Evolutionary conservation across 2,797 vertebrate species (phyloP), one percentile per base, ranked within the genome.

Genomic region (Bryconaethiops microstoma): DNA sequence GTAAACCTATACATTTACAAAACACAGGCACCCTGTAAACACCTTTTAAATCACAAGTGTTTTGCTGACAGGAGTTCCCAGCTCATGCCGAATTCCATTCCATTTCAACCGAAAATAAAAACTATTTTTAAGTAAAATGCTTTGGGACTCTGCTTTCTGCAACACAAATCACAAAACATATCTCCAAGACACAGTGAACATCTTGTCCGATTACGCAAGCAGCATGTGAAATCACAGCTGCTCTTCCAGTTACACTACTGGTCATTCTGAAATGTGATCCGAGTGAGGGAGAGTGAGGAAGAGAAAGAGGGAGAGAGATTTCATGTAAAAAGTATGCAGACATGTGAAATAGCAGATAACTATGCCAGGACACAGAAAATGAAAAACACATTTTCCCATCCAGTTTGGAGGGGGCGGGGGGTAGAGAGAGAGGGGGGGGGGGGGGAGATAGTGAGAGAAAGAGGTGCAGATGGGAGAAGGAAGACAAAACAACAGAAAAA

Each of bases 81-180:
- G 88, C 91, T 93, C 91, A 92, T 88, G 88, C 91, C 89, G 71
- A 90, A 90, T 87, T 83, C 90, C 62, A 68, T 76, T 50, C 60
- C 72, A 54, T 1, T 77, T 52, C 0, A 1, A 77, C 60, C n/a
- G 5, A 67, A 65, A 40, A 79, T 48, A 88, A 91, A 81, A 84
- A 52, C 35, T 40, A 75, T 85, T 87, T 85, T 52, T 87, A 76
- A 87, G 86, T 75, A 86, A 16, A 35, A 39, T 76, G 63, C 5
- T 77, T 62, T 88, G 29, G 65, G 67, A 88, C 68, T 87, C 67
- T 29, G 88, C 65, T 70, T 63, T 87, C 25, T 50, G 17, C n/a
- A 69, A 35, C 45, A 63, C 39, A 60, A 70, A 19, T 54, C 42
- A 73, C 25, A 52, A 52, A 13, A 52, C 10, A 52, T 1, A 13